Conservation (phyloP, 1,140 invertebrate genomes). For the Saxidomus purpurata region DNA sequence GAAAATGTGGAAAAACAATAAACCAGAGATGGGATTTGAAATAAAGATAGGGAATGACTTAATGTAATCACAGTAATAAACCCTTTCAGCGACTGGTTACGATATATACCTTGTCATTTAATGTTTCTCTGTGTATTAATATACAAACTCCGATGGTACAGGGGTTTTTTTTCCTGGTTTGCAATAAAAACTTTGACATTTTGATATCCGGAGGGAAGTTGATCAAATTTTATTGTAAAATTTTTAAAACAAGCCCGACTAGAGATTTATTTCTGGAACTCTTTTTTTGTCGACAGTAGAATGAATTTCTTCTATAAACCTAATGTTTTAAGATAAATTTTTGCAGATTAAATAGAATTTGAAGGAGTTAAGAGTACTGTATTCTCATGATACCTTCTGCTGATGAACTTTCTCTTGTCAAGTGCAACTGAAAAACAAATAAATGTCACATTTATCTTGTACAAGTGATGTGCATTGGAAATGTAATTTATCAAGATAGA, state of each 20-base stretch:
- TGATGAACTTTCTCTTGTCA: background rate
- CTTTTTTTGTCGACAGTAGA: too few relatives aligned
- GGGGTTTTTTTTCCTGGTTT: background rate
- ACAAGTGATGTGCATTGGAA: background rate
- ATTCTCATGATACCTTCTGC: background rate
- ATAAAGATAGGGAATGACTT: slow-evolving; percentile 19
- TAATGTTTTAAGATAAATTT: too few relatives aligned
- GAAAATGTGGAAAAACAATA: slow-evolving; percentile 20
- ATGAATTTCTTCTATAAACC: too few relatives aligned
- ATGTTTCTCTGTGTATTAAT: background rate
- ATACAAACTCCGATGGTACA: too few relatives aligned
- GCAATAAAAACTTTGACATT: slow-evolving; percentile 27
- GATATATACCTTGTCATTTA: slow-evolving; percentile 17
- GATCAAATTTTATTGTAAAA: too few relatives aligned
- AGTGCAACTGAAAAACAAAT: background rate
- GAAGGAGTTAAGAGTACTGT: background rate
- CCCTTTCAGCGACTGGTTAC: background rate
- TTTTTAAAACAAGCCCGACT: background rate
- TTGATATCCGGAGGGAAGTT: background rate
- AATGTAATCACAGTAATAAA: slow-evolving; percentile 15
- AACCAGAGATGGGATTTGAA: slow-evolving; percentile 31
- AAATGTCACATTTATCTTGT: background rate
- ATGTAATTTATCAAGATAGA: too few relatives aligned
- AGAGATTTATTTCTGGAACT: background rate
- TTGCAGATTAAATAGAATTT: too few relatives aligned